Percentiles rank a stretch among this genome's conserved stretches.
Evolutionary conservation across 37 sponge, comb jelly and placozoan species (phyloP).

Genomic region (Mnemiopsis leidyi): DNA sequence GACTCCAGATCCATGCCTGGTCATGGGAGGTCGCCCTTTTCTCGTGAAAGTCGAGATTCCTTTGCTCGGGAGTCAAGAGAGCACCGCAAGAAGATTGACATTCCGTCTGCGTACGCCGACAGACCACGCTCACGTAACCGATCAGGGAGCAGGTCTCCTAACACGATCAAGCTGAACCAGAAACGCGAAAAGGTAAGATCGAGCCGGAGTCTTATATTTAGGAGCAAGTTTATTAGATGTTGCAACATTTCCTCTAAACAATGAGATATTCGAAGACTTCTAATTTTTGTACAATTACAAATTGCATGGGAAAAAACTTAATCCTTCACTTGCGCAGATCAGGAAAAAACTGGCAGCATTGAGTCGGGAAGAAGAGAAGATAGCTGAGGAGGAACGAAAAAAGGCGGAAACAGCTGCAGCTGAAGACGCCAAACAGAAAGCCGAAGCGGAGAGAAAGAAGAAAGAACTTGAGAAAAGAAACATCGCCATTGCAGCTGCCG

Average conservation of each 20-base stretch:
- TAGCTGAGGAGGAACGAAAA: constrained; percentile 14
- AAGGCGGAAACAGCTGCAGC: constrained; percentile 8
- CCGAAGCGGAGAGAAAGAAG: constrained; percentile 3
- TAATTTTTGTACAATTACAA: no score
- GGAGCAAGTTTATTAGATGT: no score
- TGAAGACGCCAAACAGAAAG: neutral
- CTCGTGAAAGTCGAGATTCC: neutral
- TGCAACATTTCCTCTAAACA: no score
- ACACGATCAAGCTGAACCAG: constrained; percentile 34
- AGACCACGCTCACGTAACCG: neutral
- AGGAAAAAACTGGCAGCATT: constrained; percentile 40
- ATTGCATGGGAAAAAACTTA: no score
- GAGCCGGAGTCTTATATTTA: no score
- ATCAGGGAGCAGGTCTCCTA: constrained; percentile 41
- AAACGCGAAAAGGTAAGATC: constrained; percentile 56
- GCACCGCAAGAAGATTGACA: constrained; percentile 20
- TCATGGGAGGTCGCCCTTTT: neutral
- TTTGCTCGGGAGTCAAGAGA: neutral
- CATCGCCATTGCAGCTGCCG: neutral
- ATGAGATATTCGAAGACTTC: no score
- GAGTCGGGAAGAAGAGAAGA: constrained; percentile 48
- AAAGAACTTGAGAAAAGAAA: neutral
- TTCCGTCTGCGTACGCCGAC: constrained; percentile 55
- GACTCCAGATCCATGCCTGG: neutral
- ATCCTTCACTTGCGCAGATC: no score